phyloP scores from a whole-genome alignment of 2,888 invertebrate genomes.

The Andrena trimmerana region DNA sequence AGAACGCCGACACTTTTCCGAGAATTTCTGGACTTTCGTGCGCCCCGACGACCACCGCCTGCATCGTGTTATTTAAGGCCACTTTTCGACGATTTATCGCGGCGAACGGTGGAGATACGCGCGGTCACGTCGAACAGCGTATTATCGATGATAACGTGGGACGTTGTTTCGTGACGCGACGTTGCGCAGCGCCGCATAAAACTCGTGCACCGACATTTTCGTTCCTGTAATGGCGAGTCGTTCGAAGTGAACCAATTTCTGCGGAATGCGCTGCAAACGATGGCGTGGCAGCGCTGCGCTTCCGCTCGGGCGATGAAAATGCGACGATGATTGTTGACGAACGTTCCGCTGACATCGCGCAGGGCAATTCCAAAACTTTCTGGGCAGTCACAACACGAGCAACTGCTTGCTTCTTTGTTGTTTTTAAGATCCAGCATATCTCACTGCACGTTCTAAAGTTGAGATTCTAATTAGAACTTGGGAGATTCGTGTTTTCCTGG shows the following conservation, averaged over 20 bases:
- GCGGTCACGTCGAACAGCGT: slow-evolving; percentile 21
- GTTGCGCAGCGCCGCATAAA: slow-evolving; percentile 17
- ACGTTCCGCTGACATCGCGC: no score
- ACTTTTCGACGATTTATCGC: slow-evolving; percentile 39
- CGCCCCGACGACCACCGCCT: slow-evolving; percentile 1
- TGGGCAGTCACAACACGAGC: no score
- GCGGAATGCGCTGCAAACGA: slow-evolving; percentile 15
- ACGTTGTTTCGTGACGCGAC: slow-evolving; percentile 7
- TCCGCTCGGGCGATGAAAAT: background rate
- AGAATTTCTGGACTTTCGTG: slow-evolving; percentile 39
- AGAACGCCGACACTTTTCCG: slow-evolving; percentile 29
- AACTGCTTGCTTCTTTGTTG: no score
- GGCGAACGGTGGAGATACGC: slow-evolving; percentile 12
- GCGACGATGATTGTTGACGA: no score
- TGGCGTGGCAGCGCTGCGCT: slow-evolving; percentile 3
- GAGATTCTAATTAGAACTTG: no score
- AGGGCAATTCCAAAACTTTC: no score
- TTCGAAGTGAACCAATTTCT: slow-evolving; percentile 4
- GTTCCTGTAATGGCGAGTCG: background rate
- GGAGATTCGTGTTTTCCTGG: no score
- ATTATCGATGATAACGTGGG: slow-evolving; percentile 27
- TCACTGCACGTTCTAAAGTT: no score
- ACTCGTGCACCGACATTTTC: slow-evolving; percentile 4
- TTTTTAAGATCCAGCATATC: no score
- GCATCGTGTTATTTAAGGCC: slow-evolving; percentile 41